These are phyloP conservation scores for Serrognathus titanus DNA, from an alignment of 2,888 invertebrate genomes.

Conservation along the genomic window DNA sequence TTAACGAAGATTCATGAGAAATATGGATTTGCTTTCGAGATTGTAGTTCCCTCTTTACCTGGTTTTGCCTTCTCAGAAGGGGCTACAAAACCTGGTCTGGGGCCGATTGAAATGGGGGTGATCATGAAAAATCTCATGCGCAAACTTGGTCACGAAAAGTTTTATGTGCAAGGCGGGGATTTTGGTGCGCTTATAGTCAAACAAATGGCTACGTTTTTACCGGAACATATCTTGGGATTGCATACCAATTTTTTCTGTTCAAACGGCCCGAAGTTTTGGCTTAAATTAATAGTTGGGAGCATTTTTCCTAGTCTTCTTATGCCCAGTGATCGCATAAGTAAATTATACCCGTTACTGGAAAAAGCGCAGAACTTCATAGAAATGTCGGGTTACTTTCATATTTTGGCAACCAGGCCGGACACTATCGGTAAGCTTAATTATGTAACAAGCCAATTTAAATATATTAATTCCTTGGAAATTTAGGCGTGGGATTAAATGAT, in stretches of 20 bases:
- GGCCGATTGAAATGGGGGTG: conserved; percentile 55
- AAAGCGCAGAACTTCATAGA: conserved; percentile 42
- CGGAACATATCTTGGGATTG: conserved; percentile 54
- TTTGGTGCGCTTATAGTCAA: conserved; percentile 70
- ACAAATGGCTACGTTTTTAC: conserved; percentile 61
- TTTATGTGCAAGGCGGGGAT: conserved; percentile 75
- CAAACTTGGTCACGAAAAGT: conserved; percentile 63
- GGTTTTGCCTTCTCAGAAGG: conserved; percentile 54
- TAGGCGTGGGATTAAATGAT: conserved; percentile 67
- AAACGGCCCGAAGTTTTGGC: conserved; percentile 33
- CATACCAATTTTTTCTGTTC: conserved; percentile 62
- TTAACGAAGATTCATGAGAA: conserved; percentile 54
- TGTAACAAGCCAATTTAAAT: too few species aligned
- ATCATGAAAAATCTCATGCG: conserved; percentile 67
- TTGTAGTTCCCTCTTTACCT: conserved; percentile 59
- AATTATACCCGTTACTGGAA: conserved; percentile 53
- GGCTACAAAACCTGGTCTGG: conserved; percentile 62
- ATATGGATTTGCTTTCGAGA: conserved; percentile 63
- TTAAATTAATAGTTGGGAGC: conserved; percentile 48
- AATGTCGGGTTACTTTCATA: conserved; percentile 65
- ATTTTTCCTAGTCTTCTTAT: conserved; percentile 58
- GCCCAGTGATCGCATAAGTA: conserved; percentile 51
- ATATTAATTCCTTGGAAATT: conserved; percentile 22
- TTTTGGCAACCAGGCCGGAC: conserved; percentile 87
- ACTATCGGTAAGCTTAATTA: conserved; percentile 62